Conservation (phyloP, 2,888 invertebrate species). For the Heteropelma amictum region DNA sequence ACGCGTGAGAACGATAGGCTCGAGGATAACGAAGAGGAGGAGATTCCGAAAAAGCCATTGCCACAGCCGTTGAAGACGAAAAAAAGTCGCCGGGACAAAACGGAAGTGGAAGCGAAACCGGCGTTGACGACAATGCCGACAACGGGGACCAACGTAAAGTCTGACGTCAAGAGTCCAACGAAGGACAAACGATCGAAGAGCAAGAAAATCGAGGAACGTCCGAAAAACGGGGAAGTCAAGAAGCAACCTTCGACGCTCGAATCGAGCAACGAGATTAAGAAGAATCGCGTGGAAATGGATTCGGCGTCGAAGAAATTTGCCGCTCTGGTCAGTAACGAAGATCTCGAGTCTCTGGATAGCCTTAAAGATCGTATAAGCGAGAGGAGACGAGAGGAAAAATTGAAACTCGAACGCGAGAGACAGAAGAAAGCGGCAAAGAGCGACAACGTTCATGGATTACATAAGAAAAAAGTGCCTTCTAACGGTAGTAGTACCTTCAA, state of each 20-base stretch:
- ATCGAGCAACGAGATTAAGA: slow-evolving; percentile 78
- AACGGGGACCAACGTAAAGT: slow-evolving; percentile 57
- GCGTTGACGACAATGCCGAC: slow-evolving; percentile 51
- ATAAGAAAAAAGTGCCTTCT: slow-evolving; percentile 77
- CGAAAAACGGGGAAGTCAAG: slow-evolving; percentile 81
- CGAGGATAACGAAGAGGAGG: slow-evolving; percentile 62
- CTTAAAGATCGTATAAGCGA: slow-evolving; percentile 75
- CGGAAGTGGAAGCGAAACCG: slow-evolving; percentile 44
- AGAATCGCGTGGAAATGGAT: slow-evolving; percentile 68
- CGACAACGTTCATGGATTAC: slow-evolving; percentile 64
- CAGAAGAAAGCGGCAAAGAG: slow-evolving; percentile 67
- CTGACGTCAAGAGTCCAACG: slow-evolving; percentile 77
- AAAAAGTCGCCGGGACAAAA: slow-evolving; percentile 64
- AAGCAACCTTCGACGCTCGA: slow-evolving; percentile 68
- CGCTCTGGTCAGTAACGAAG: slow-evolving; percentile 70
- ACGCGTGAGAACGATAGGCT: slow-evolving; percentile 56
- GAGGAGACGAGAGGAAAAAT: slow-evolving; percentile 72
- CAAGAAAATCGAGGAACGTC: slow-evolving; percentile 80
- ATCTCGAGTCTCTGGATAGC: slow-evolving; percentile 75
- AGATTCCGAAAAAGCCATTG: slow-evolving; percentile 61
- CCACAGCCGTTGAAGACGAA: slow-evolving; percentile 78
- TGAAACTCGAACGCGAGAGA: slow-evolving; percentile 73
- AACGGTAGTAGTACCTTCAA: slow-evolving; percentile 74
- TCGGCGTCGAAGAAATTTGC: slow-evolving; percentile 70
- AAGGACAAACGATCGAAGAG: slow-evolving; percentile 79